These are phyloP conservation scores for Climacteris rufus DNA, from an alignment of 2,113 vertebrate species.

Conservation along the genomic window DNA sequence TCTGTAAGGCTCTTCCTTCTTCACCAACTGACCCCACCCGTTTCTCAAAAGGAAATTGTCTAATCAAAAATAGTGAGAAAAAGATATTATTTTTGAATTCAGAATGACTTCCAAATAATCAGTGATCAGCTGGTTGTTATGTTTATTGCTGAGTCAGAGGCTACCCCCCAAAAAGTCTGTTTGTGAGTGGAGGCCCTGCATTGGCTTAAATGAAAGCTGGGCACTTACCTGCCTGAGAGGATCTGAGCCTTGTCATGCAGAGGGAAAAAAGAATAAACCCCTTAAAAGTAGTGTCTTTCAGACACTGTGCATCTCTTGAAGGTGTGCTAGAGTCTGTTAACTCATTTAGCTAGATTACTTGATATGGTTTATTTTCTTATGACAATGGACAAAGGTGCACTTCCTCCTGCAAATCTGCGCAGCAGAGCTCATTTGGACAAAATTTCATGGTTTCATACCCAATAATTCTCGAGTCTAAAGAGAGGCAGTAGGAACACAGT, in stretches of 20 bases:
- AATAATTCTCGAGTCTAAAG: constrained; percentile 14
- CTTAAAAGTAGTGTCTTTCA: not conserved
- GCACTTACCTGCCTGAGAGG: not conserved
- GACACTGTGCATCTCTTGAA: not conserved
- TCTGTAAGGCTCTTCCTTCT: not conserved
- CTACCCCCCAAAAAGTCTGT: not conserved
- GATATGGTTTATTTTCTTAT: not conserved
- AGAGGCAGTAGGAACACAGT: not conserved
- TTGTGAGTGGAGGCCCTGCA: not conserved
- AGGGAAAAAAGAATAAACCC: not conserved
- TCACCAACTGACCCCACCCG: not conserved
- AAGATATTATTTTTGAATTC: not conserved
- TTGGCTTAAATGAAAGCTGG: not conserved
- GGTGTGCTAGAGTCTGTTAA: not conserved
- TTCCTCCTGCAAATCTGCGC: not conserved
- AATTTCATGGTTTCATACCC: not conserved
- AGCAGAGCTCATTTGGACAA: not conserved
- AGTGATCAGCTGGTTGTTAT: not conserved
- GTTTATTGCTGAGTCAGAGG: not conserved
- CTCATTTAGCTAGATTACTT: not conserved
- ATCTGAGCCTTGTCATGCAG: not conserved
- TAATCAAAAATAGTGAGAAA: not conserved
- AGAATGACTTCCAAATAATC: not conserved
- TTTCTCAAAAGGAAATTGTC: not conserved
- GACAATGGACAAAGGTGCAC: not conserved